These are phyloP conservation scores for Spheniscus mendiculus DNA, from an alignment of 2,113 vertebrate genomes.

Conservation along the genomic window DNA sequence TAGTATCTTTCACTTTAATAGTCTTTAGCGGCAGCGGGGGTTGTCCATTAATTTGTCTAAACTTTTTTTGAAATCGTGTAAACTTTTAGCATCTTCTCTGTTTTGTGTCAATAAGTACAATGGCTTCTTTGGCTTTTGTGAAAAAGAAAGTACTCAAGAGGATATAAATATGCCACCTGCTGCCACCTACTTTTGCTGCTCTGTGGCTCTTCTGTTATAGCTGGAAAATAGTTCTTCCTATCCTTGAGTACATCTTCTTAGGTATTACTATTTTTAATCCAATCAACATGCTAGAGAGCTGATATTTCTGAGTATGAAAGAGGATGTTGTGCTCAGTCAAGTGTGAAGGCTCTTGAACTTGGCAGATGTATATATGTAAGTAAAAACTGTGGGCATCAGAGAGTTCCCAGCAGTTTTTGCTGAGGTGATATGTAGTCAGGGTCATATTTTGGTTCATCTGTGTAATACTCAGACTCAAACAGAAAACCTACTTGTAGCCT, in stretches of 20 bases:
- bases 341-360: not conserved
- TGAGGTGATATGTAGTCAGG: not conserved
- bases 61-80: not conserved
- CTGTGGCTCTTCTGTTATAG: not conserved
- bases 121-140: not conserved
- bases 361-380: not conserved
- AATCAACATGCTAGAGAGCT: not conserved
- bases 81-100: not conserved
- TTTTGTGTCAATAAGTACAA: not conserved
- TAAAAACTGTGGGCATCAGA: not conserved
- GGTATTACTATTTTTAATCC: not conserved
- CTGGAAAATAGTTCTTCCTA: not conserved
- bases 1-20: not conserved
- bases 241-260: not conserved
- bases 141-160: not conserved
- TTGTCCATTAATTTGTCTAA: not conserved
- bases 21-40: rapidly evolving
- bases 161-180: not conserved
- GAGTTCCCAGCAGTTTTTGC: not conserved
- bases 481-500: not conserved
- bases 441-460: not conserved
- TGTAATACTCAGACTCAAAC: not conserved
- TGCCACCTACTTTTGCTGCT: not conserved
- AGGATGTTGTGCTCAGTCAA: not conserved
- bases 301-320: not conserved